Conservation (phyloP, 2,113 vertebrate species). For the Neofelis nebulosa region DNA sequence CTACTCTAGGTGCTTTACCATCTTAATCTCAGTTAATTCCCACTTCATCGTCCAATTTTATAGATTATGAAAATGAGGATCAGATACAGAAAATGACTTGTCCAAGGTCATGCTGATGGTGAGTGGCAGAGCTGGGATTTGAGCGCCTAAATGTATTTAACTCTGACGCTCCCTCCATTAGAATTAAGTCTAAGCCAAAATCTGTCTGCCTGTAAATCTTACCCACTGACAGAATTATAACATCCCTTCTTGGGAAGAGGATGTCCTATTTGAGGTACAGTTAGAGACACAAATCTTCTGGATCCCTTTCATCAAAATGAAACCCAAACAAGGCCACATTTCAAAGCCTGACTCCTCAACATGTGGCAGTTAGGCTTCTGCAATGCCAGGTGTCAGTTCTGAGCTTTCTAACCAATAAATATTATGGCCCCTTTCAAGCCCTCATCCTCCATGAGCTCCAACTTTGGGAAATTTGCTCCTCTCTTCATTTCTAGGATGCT, state of each 20-base stretch:
- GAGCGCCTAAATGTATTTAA: not conserved
- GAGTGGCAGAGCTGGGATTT: not conserved
- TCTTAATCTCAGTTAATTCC: not conserved
- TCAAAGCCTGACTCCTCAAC: not conserved
- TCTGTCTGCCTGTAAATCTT: not conserved
- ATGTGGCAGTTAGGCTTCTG: not conserved
- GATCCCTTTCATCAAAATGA: slow-evolving; percentile 15
- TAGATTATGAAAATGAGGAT: not conserved
- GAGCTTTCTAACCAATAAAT: not conserved
- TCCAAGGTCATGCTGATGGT: not conserved
- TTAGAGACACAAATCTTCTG: not conserved
- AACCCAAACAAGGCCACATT: not conserved
- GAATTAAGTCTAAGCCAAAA: not conserved
- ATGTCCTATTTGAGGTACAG: not conserved
- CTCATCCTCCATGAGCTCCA: not conserved
- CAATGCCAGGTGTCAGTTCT: not conserved
- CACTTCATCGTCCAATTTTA: not conserved
- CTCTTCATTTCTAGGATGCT: not conserved
- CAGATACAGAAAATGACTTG: not conserved
- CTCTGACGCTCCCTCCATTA: not conserved
- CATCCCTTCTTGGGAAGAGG: not conserved
- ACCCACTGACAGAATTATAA: not conserved
- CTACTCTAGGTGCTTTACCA: not conserved
- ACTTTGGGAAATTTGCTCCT: not conserved
- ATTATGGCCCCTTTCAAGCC: not conserved